phyloP scores from a whole-genome alignment of 2,113 vertebrate species.

The Chascanopsetta lugubris region DNA sequence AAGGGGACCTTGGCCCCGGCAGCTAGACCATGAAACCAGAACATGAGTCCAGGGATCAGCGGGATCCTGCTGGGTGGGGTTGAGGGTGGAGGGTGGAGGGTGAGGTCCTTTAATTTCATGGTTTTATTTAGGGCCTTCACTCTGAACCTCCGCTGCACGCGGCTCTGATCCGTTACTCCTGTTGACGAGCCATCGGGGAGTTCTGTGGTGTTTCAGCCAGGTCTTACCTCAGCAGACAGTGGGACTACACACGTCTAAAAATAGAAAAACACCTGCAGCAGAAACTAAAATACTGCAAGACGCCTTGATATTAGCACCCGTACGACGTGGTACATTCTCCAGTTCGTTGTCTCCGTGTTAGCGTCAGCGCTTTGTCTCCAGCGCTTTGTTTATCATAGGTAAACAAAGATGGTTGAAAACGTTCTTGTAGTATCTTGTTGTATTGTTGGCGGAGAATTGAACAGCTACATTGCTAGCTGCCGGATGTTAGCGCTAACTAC shows the following conservation, averaged over 20 bases:
- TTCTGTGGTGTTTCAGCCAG: slow-evolving; percentile 2
- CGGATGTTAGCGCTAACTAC: too few relatives aligned
- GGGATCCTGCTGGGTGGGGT: slow-evolving; percentile 48
- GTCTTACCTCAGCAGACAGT: slow-evolving; percentile 1
- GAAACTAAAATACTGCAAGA: too few relatives aligned
- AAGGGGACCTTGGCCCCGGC: neutral
- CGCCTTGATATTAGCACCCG: too few relatives aligned
- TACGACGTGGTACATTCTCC: too few relatives aligned
- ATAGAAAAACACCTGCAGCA: neutral
- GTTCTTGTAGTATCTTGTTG: too few relatives aligned
- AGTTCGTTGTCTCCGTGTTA: too few relatives aligned
- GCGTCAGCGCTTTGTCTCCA: too few relatives aligned
- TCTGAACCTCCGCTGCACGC: neutral
- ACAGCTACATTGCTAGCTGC: too few relatives aligned
- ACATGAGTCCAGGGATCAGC: slow-evolving; percentile 5
- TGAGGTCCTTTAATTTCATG: slow-evolving; percentile 51
- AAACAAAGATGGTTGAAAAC: too few relatives aligned
- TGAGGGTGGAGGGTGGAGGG: slow-evolving; percentile 20
- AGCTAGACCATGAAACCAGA: slow-evolving; percentile 24
- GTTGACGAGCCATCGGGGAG: slow-evolving; percentile 27
- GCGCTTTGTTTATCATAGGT: too few relatives aligned
- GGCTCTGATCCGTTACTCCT: slow-evolving; percentile 3
- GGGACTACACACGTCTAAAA: neutral
- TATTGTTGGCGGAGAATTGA: too few relatives aligned
- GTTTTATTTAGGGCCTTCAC: slow-evolving; percentile 37